phyloP scores from a whole-genome alignment of 2,888 invertebrate genomes.

The Xylota segnis region DNA sequence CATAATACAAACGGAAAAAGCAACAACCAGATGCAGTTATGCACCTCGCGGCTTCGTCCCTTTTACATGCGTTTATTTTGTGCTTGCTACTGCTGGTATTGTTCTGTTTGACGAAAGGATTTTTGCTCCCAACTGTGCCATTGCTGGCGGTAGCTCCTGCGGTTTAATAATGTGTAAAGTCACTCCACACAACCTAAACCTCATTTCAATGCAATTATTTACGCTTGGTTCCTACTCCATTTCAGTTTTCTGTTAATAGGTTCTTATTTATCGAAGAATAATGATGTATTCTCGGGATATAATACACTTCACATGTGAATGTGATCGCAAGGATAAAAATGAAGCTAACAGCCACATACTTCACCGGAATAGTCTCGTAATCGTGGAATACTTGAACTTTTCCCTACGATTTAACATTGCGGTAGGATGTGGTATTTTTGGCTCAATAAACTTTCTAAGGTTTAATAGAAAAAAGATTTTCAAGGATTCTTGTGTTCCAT shows the following conservation, averaged over 20 bases:
- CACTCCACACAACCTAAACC: constrained; percentile 20
- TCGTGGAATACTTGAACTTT: constrained; percentile 36
- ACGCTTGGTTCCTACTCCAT: constrained; percentile 31
- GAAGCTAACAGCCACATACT: constrained; percentile 8
- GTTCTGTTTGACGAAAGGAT: constrained; percentile 8
- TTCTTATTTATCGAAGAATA: constrained; percentile 53
- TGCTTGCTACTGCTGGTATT: constrained; percentile 2
- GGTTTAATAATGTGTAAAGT: constrained; percentile 31
- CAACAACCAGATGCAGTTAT: constrained; percentile 15
- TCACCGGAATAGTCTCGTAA: constrained; percentile 12
- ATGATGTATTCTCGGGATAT: constrained; percentile 45
- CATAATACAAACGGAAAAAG: background rate
- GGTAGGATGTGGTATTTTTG: background rate
- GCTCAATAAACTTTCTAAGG: background rate
- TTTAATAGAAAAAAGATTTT: background rate
- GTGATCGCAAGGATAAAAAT: constrained; percentile 20
- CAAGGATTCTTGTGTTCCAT: background rate
- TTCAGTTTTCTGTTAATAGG: constrained; percentile 36
- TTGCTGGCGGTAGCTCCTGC: background rate
- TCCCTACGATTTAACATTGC: constrained; percentile 26
- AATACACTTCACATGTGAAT: constrained; percentile 28
- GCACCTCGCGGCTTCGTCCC: background rate
- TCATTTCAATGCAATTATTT: constrained; percentile 46
- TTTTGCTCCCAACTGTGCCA: background rate
- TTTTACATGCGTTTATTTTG: background rate